Conservation (phyloP, 2,113 vertebrate species). For the Phocoena sinus region DNA sequence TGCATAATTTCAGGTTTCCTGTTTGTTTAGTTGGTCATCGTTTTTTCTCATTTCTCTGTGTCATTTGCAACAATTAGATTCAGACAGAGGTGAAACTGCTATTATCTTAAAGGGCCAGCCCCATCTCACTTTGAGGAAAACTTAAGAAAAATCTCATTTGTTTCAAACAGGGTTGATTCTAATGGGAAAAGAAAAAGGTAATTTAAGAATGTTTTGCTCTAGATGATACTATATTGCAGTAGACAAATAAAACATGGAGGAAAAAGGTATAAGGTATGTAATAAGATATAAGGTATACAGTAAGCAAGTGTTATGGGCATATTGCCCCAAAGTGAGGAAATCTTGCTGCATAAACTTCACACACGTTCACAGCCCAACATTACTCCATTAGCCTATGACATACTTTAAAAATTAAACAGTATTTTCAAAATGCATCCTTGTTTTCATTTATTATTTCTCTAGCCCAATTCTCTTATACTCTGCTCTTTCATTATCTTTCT, state of each 20-base stretch:
- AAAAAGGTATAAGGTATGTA: background rate
- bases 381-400: background rate
- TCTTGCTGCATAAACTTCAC: background rate
- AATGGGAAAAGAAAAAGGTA: background rate
- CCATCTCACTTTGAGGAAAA: background rate
- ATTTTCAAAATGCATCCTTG: background rate
- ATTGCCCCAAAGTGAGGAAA: background rate
- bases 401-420: background rate
- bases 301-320: background rate
- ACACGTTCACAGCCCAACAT: background rate
- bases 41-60: background rate
- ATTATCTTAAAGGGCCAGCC: background rate
- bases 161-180: background rate
- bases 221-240: background rate
- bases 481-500: background rate
- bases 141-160: background rate
- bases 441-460: background rate
- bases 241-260: background rate
- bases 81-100: background rate
- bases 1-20: background rate
- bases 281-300: background rate
- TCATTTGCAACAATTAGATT: background rate
- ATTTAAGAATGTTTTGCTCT: background rate
- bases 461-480: background rate
- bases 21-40: background rate